Evolutionary conservation across 2,113 vertebrate species (phyloP).

Genomic region (Microcebus murinus): DNA sequence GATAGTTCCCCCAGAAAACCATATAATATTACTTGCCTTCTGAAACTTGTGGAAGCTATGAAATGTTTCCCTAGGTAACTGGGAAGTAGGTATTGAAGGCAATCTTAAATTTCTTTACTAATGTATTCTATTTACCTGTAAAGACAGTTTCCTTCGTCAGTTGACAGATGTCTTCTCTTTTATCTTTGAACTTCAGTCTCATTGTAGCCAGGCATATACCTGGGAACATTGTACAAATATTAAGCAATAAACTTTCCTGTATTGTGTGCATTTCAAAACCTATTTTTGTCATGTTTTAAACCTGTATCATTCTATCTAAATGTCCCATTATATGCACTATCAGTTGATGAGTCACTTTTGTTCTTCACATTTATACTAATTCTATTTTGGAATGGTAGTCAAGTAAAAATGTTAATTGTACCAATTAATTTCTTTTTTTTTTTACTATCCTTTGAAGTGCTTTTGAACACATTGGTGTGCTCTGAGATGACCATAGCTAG

Average conservation of each 20-base stretch:
- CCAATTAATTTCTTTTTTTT: neutral
- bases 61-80: neutral
- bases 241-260: neutral
- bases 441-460: neutral
- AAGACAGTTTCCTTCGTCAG: neutral
- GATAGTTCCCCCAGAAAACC: neutral
- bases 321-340: neutral
- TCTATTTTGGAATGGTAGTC: constrained; percentile 25
- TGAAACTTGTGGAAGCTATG: neutral
- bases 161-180: neutral
- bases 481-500: neutral
- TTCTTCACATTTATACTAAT: neutral
- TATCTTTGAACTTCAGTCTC: constrained; percentile 18
- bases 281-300: constrained; percentile 11
- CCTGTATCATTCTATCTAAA: neutral
- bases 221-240: neutral
- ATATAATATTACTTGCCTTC: constrained; percentile 21
- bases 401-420: constrained; percentile 12
- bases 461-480: neutral
- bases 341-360: neutral
- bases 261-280: neutral
- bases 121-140: neutral
- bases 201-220: neutral
- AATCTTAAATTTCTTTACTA: neutral
- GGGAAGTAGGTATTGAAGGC: neutral